Conservation (phyloP, 2,113 vertebrate species). For the Furnarius figulus region DNA sequence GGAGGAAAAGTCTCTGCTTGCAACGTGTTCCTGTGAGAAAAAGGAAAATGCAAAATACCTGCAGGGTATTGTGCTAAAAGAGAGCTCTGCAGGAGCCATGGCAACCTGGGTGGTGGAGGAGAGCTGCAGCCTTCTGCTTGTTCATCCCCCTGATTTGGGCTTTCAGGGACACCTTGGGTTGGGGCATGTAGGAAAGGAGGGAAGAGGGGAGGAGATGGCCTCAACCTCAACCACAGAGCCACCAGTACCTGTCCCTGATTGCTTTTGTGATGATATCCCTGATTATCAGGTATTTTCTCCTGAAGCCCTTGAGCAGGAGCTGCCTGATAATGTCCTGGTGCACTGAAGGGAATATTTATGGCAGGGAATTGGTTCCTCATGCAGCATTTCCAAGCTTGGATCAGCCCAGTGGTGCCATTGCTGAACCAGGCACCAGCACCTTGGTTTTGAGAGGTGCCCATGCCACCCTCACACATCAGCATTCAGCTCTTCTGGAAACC, state of each 20-base stretch:
- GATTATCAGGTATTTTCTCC: neutral
- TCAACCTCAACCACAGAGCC: neutral
- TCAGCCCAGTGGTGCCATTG: neutral
- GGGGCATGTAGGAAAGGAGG: neutral
- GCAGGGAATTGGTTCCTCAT: neutral
- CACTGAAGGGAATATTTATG: neutral
- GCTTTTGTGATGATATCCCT: neutral
- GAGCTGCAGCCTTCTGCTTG: neutral
- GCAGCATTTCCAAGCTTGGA: neutral
- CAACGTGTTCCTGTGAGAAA: neutral
- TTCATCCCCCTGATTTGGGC: neutral
- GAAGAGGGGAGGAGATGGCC: neutral
- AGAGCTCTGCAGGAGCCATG: slow-evolving; percentile 41
- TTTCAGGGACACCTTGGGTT: neutral
- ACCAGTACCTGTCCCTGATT: neutral
- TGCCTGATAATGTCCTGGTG: neutral
- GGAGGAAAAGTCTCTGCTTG: neutral
- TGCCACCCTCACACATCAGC: neutral
- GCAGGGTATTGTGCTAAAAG: neutral
- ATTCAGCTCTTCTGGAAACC: neutral
- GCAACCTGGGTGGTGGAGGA: neutral
- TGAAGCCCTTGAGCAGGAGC: neutral
- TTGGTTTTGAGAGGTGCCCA: neutral
- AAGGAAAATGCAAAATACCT: neutral
- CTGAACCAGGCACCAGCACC: neutral